A percentile compares a stretch with the other conserved stretches of the same genome.
Evolutionary conservation across 2,797 vertebrate species (phyloP).

Genomic region (Todus mexicanus): DNA sequence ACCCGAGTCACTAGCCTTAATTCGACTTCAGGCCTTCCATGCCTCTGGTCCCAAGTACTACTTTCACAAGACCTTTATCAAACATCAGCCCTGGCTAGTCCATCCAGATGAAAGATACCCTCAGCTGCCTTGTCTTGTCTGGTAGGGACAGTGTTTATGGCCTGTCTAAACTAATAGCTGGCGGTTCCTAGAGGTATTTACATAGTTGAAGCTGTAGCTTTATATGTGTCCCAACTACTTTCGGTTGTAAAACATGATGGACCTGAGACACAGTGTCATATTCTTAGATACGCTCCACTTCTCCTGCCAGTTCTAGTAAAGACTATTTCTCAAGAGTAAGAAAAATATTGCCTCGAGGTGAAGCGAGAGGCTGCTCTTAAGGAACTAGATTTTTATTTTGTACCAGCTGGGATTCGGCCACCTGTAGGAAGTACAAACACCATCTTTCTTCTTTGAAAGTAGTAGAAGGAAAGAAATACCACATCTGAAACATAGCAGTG

Average conservation of each 20-base stretch:
- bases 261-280: constrained; percentile 52
- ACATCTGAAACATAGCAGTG: background rate
- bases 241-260: constrained; percentile 55
- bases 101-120: background rate
- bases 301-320: constrained; percentile 54
- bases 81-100: background rate
- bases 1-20: background rate
- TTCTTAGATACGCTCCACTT: constrained; percentile 48
- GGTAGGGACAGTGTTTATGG: constrained; percentile 8
- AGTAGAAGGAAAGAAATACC: constrained; percentile 6
- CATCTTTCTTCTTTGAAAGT: constrained; percentile 27
- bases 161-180: constrained; percentile 41
- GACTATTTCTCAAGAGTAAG: constrained; percentile 24
- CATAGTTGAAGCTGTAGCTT: constrained; percentile 40
- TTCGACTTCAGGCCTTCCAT: background rate
- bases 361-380: constrained; percentile 37
- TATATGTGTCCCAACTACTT: constrained; percentile 61
- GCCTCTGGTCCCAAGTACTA: background rate
- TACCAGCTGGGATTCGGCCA: constrained; percentile 25
- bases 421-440: constrained; percentile 31
- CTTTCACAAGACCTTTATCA: constrained; percentile 11
- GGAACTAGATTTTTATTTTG: constrained; percentile 30
- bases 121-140: constrained; percentile 2
- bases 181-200: constrained; percentile 40
- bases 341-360: constrained; percentile 49